Evolutionary conservation across 2,888 invertebrate genomes (phyloP).

Genomic region (Leucophenga maculata): DNA sequence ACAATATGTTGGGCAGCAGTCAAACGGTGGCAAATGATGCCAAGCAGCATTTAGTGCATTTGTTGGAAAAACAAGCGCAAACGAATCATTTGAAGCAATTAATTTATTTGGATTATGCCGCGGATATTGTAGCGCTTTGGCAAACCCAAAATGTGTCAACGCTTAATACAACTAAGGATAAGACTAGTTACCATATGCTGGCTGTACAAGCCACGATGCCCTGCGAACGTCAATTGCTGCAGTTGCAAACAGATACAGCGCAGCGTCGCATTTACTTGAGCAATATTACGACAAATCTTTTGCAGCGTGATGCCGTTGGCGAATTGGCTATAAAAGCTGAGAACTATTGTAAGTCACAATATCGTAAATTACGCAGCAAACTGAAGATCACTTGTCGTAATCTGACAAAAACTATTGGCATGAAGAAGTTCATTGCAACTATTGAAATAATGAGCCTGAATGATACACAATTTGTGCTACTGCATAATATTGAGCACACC

Average conservation of each 20-base stretch:
- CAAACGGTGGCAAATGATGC: not conserved
- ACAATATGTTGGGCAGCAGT: not conserved
- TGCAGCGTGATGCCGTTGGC: slow-evolving; percentile 23
- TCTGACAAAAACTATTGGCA: slow-evolving; percentile 49
- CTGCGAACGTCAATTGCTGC: slow-evolving; percentile 49
- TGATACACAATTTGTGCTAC: slow-evolving; percentile 46
- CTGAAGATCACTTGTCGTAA: slow-evolving; percentile 53
- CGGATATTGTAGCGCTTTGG: slow-evolving; percentile 44
- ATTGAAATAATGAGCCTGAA: slow-evolving; percentile 31
- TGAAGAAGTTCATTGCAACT: slow-evolving; percentile 55
- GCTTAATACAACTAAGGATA: not conserved
- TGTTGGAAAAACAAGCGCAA: not conserved
- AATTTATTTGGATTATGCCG: slow-evolving; percentile 59
- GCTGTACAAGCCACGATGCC: slow-evolving; percentile 10
- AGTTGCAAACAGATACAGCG: slow-evolving; percentile 44
- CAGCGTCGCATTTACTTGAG: slow-evolving; percentile 48
- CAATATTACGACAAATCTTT: slow-evolving; percentile 44
- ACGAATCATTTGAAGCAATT: slow-evolving; percentile 38
- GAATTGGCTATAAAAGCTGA: slow-evolving; percentile 51
- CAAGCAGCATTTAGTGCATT: not conserved
- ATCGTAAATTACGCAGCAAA: slow-evolving; percentile 51
- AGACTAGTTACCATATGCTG: not conserved
- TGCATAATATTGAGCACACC: slow-evolving; percentile 52
- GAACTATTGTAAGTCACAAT: slow-evolving; percentile 54
- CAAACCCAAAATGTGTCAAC: slow-evolving; percentile 41